Evolutionary conservation across 2,113 vertebrate genomes (phyloP).

Genomic region (human (Homo sapiens)): GRCh38 chr2:235958001-235958500

Average conservation of each 20-base stretch:
- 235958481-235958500: neutral
- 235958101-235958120: neutral
- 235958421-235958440: accelerated
- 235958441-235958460: accelerated
- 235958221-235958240: neutral
- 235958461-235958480: accelerated
- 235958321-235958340: accelerated
- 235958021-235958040: accelerated
- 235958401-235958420: accelerated
- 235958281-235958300: neutral
- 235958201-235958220: neutral
- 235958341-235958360: accelerated
- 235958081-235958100: neutral
- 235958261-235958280: too few species aligned
- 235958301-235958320: neutral
- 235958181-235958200: neutral
- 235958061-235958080: neutral
- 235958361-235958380: accelerated
- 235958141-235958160: neutral
- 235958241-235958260: neutral
- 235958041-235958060: neutral
- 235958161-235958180: neutral
- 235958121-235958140: neutral
- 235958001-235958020: accelerated
- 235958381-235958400: accelerated